Percentiles rank a stretch among this genome's conserved stretches.
phyloP scores from a whole-genome alignment of 2,797 vertebrate genomes.

The Microhierax caerulescens region DNA sequence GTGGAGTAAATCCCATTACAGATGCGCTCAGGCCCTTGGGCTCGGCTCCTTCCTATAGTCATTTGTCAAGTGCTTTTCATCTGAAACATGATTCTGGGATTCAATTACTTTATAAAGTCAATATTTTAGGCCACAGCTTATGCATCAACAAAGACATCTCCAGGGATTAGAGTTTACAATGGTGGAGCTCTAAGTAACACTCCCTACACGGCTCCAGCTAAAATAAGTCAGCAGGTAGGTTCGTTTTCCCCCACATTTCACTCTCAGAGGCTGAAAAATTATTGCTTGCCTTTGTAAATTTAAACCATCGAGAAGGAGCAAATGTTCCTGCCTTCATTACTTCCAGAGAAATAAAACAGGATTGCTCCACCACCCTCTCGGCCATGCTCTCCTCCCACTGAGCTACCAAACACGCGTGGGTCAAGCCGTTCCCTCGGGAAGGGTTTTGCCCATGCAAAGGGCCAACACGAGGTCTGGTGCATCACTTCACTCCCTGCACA shows the following conservation, averaged over 20 bases:
- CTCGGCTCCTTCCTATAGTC: neutral
- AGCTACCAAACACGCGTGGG: neutral
- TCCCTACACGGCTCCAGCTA: neutral
- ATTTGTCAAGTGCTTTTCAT: slow-evolving; percentile 61
- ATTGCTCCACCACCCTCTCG: neutral
- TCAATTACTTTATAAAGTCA: slow-evolving; percentile 72
- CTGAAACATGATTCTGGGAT: slow-evolving; percentile 61
- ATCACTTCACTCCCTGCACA: neutral
- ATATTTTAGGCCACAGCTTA: slow-evolving; percentile 68
- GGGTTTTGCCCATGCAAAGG: neutral
- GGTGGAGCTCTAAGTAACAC: slow-evolving; percentile 21
- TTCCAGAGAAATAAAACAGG: neutral
- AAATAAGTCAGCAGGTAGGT: neutral
- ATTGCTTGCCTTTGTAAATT: slow-evolving; percentile 29
- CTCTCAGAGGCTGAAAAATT: slow-evolving; percentile 11
- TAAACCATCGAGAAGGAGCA: neutral
- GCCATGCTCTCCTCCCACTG: neutral
- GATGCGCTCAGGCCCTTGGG: neutral
- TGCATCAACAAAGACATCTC: slow-evolving; percentile 63
- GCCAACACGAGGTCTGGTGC: neutral
- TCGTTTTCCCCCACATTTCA: slow-evolving; percentile 17
- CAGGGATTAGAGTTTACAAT: neutral
- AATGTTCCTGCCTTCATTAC: neutral
- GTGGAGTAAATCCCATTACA: neutral
- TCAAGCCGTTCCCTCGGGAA: neutral